Evolutionary conservation across 2,113 vertebrate genomes (phyloP), one percentile per base, ranked within the genome.

Genomic region (Hippocampus barbouri): DNA sequence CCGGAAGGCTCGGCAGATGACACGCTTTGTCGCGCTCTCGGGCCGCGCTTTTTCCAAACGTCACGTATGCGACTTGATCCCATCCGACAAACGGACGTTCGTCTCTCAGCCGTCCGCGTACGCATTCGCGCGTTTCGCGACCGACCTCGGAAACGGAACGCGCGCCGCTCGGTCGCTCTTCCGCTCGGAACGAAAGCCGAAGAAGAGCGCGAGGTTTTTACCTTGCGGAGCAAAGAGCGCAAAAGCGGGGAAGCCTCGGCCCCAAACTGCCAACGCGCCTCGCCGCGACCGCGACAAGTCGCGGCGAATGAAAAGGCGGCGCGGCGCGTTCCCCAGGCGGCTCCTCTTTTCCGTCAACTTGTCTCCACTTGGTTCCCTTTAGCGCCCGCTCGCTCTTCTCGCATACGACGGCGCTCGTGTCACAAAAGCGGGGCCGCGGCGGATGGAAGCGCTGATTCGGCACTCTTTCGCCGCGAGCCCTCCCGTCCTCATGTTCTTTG

Each of bases 251-350:
- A 75, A 81, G 53, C 38, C 72, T 66, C 86, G 89, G 79, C 91
- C 90, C 76, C 89, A 92, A 91, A 91, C 91, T 91, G 91, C 91
- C 91, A 92, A 66, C 85, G 76, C 78, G 75, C 69, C 81, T 87
- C 77, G 80, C 87, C 84, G 88, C 89, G 90, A 81, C 86, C 84
- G 88, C 89, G 89, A 85, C 76, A 90, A 83, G 77, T 16, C 72
- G 21, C 76, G 71, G 43, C 25, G 71, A 89, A 88, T 82, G 80
- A 89, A 86, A 83, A 25, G 25, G 25, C 25, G 25, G 25, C 25
- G 25, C 25, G 25, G 25, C 25, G 25, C 25, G 25, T 25, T 25
- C 25, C 25, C 1, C 25, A 80, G 41, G 41, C 47, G 49, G 80
- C 89, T 85, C 73, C 78, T 80, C 79, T 82, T 68, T 71, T 85